Evolutionary conservation across 2,113 vertebrate species (phyloP), one percentile per base, ranked within the genome.

Genomic region (Chauna torquata): DNA sequence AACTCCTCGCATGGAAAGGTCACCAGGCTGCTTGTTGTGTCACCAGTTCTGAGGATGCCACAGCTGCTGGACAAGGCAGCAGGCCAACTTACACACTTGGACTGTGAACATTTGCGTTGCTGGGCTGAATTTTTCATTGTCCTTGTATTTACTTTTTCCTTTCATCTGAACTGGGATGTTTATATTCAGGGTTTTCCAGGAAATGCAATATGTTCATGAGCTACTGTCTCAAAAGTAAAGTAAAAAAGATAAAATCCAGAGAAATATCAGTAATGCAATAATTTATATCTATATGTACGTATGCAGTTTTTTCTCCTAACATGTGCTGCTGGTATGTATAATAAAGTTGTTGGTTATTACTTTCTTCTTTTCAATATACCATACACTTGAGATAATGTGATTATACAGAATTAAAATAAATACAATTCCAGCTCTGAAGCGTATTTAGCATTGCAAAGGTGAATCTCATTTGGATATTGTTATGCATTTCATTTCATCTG

Each of bases 391-490:
- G 59, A 54, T 72, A 88, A 89, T 44, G 38, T 72, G 86, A 90
- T 55, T 93, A 77, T 92, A 57, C 4, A 40, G 78, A 95, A 61
- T 84, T 30, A 90, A 75, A 83, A 95, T 57, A 74, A 74, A 79
- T 79, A 83, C 54, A 88, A 93, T 94, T 83, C 77, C 34, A 45
- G 28, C 77, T 96, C 86, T 77, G 68, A 85, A 87, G 50, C 78
- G 92, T 93, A 97, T 82, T 96, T 94, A 97, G 78, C 89, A 92
- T 82, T 94, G 92, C 94, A 80, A 94, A 96, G 82, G 91, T 86
- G 77, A 93, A 94, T 94, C 94, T 88, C 95, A 94, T 97, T 94
- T 82, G 85, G 62, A 45, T 95, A 90, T 82, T 89, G 45, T 91
- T 94, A 65, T 44, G 72, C 96, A n/a, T 93, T 96, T 64, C 82